Evolutionary conservation across 2,888 invertebrate species (phyloP), one percentile per base, ranked within the genome.

Genomic region (Asteroscopus sphinx): DNA sequence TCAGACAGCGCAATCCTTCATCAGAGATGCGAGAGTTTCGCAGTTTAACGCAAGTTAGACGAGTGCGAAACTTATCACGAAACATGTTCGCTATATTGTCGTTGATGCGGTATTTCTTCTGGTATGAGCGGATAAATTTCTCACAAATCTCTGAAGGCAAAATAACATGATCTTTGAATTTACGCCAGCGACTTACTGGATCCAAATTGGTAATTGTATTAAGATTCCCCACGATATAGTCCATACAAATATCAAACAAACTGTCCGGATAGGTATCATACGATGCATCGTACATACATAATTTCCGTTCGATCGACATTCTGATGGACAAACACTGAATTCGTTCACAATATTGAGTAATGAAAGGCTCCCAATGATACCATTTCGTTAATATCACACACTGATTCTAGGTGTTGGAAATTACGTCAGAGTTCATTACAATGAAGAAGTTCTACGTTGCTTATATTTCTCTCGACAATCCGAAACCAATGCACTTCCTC

Each of bases 121-220:
- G 95, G 65, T 95, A 95, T 32, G 94, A 88, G 54, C 95, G 90
- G 11, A 97, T 87, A 55, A 97, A 90, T 75, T 94, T 95, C 81
- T 97, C 97, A 79, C 97, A 97, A 71, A 97, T 95, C 85, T 96
- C 97, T 46, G 95, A 95, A 0, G 97, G 97, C 26, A 97, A 85
- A 42, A 95, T 93, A 51, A 97, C 88, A 53, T 96, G 96, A 59
- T 96, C 95, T 68, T 92, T 94, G 8, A 97, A 86, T 70, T 89
- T 91, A 45, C 88, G 85, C 82, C 94, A 93, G 68, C 94, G 91
- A 52, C 84, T 91, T 35, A 76, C 73, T 9, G 90, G 87, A 74
- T 95, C 94, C 55, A 87, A 80, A 61, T 87, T 91, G 68, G 96
- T 95, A 72, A 97, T 95, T 26, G 94, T 95, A 71, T 95, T 94